These are phyloP conservation scores for Siniperca scherzeri DNA, from an alignment of 2,797 vertebrate genomes.

Conservation along the genomic window DNA sequence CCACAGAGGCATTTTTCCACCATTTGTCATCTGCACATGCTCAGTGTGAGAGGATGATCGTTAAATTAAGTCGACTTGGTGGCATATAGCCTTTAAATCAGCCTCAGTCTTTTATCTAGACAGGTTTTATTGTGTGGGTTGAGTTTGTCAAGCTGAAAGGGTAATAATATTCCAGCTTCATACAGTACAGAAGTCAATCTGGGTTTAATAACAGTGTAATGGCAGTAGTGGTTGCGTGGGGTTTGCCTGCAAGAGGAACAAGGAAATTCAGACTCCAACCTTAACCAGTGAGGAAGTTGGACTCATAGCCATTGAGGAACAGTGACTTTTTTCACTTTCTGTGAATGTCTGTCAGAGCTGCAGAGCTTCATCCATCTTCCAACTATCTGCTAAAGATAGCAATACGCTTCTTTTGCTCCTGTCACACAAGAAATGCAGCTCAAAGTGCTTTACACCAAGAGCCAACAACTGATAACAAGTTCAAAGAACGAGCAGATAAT, in stretches of 20 bases:
- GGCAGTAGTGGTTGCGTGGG: neutral
- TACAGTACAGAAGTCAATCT: neutral
- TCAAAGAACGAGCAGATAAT: neutral
- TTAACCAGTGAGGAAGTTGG: slow-evolving; percentile 41
- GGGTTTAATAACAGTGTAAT: neutral
- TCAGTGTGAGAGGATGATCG: slow-evolving; percentile 19
- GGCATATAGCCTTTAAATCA: slow-evolving; percentile 21
- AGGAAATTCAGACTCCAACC: slow-evolving; percentile 32
- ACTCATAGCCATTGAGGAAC: slow-evolving; percentile 33
- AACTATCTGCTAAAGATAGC: neutral
- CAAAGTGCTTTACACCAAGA: neutral
- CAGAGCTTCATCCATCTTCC: neutral
- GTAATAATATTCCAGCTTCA: neutral
- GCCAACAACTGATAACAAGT: neutral
- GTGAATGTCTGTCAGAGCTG: neutral
- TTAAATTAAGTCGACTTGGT: slow-evolving; percentile 32
- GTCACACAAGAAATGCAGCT: neutral
- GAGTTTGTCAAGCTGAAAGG: neutral
- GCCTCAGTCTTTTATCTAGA: slow-evolving; percentile 3
- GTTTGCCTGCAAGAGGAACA: slow-evolving; percentile 11
- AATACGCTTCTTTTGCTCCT: no score
- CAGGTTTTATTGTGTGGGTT: neutral
- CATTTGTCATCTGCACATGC: slow-evolving; percentile 20
- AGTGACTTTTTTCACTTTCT: slow-evolving; percentile 17
- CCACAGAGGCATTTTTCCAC: slow-evolving; percentile 8